phyloP scores from a whole-genome alignment of 2,888 invertebrate species.

The Autographa pulchrina region DNA sequence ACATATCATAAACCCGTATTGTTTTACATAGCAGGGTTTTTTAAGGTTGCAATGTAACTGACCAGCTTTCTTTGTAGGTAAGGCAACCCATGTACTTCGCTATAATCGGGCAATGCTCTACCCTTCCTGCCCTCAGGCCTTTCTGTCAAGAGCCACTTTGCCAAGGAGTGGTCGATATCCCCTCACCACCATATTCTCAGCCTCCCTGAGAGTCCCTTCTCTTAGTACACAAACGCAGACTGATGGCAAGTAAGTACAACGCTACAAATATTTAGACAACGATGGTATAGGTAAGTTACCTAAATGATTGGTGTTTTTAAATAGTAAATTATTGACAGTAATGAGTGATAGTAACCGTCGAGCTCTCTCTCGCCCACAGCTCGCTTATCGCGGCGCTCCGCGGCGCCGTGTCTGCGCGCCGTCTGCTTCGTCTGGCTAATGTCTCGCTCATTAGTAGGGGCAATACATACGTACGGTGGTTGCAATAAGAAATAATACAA shows the following conservation, averaged over 20 bases:
- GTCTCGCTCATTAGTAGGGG: background rate
- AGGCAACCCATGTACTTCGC: background rate
- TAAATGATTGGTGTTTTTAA: no score
- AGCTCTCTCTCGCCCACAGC: no score
- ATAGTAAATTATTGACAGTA: no score
- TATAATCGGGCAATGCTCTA: background rate
- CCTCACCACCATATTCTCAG: no score
- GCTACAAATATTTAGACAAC: no score
- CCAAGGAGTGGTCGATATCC: no score
- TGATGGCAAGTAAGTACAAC: no score
- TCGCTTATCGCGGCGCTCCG: background rate
- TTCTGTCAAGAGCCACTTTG: background rate
- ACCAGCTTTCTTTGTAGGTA: background rate
- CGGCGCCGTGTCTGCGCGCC: background rate
- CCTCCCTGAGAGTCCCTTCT: no score
- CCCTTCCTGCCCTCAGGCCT: background rate
- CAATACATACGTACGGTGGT: no score
- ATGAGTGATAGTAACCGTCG: no score
- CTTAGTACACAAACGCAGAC: no score
- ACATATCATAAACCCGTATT: background rate
- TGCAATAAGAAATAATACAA: conserved; percentile 5
- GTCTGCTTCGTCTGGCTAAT: background rate
- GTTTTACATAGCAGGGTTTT: conserved; percentile 3
- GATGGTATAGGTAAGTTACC: no score
- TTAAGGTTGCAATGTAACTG: background rate